These are phyloP conservation scores for Bombus difficillimus DNA, from an alignment of 1,140 invertebrate species.

Conservation along the genomic window DNA sequence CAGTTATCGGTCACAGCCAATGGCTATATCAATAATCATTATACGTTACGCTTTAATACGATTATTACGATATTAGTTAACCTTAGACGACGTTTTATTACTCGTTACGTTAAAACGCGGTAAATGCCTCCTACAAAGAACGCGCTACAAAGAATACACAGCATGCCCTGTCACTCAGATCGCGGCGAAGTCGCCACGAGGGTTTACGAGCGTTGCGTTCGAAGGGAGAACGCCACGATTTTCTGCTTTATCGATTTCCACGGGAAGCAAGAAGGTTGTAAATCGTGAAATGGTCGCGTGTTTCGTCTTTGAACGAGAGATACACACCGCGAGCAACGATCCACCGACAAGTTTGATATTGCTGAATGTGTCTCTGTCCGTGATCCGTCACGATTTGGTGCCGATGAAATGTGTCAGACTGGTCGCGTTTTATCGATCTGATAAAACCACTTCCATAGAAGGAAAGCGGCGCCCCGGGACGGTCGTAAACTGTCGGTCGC, in stretches of 20 bases:
- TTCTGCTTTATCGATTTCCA: background rate
- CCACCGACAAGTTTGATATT: background rate
- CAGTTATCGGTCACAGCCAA: constrained; percentile 83
- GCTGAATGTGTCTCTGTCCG: no score
- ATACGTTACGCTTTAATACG: constrained; percentile 66
- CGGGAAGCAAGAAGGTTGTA: background rate
- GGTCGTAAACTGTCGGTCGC: constrained; percentile 3
- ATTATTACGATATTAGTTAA: constrained; percentile 64
- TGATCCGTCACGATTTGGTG: background rate
- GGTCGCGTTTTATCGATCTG: constrained; percentile 10
- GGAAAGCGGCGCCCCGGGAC: background rate
- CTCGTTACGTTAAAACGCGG: constrained; percentile 38
- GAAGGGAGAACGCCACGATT: background rate
- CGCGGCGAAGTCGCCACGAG: constrained; percentile 7
- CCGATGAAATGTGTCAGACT: constrained; percentile 12
- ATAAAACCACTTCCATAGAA: background rate
- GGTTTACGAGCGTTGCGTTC: constrained; percentile 1
- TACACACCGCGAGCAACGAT: background rate
- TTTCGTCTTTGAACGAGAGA: background rate
- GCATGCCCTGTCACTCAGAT: background rate
- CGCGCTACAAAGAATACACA: constrained; percentile 22
- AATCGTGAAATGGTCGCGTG: background rate
- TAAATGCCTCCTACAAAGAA: constrained; percentile 41
- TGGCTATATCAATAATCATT: constrained; percentile 81
- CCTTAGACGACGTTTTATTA: constrained; percentile 50